These are phyloP conservation scores for Dermochelys coriacea DNA, from an alignment of 2,797 vertebrate genomes.

Conservation along the genomic window DNA sequence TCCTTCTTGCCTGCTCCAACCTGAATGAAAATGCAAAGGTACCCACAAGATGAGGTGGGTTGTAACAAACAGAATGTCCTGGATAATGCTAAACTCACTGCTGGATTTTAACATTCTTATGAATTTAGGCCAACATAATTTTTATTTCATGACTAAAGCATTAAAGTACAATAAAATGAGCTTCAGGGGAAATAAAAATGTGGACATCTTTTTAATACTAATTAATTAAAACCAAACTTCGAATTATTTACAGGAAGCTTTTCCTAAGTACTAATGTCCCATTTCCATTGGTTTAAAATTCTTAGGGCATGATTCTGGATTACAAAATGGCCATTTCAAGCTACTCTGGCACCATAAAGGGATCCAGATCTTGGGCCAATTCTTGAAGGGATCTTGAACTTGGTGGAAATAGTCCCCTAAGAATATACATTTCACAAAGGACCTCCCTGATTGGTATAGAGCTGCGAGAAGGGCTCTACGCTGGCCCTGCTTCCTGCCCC, in stretches of 20 bases:
- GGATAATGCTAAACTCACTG: neutral
- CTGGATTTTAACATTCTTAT: slow-evolving; percentile 14
- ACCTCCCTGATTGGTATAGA: neutral
- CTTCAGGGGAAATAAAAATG: neutral
- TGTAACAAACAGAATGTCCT: neutral
- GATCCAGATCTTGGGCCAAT: too few species aligned
- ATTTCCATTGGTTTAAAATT: neutral
- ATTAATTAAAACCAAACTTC: slow-evolving; percentile 29
- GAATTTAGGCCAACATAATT: slow-evolving; percentile 19
- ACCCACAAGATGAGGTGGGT: neutral
- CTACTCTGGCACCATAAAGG: neutral
- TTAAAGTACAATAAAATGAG: slow-evolving; percentile 19
- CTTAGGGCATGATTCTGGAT: neutral
- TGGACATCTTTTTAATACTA: neutral
- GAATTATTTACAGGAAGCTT: slow-evolving; percentile 24
- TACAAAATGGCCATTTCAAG: neutral
- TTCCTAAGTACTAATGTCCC: neutral
- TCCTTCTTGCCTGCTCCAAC: slow-evolving; percentile 55
- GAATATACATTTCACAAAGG: neutral
- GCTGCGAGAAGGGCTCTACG: neutral
- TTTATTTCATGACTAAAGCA: slow-evolving; percentile 22
- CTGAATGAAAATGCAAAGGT: slow-evolving; percentile 24
- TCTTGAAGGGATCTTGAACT: too few species aligned
- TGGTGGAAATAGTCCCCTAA: neutral
- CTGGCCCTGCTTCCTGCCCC: rapidly evolving